phyloP scores from a whole-genome alignment of 2,888 invertebrate genomes.

The Lasioglossum morio region DNA sequence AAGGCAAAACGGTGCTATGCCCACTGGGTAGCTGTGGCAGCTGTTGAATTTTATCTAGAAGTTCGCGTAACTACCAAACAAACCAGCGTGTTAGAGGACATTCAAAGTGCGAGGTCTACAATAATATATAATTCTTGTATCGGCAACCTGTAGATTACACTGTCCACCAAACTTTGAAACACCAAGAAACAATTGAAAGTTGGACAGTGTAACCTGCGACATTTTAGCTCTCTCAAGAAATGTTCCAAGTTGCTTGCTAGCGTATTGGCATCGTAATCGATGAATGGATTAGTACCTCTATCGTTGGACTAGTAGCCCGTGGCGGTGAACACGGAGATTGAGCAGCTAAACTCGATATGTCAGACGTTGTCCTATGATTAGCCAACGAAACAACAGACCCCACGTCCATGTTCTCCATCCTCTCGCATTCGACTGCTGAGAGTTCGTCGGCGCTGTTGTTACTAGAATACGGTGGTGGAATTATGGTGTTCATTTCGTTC shows the following conservation, averaged over 20 bases:
- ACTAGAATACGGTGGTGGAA: slow-evolving; percentile 94
- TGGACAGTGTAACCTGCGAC: neutral
- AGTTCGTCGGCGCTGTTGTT: slow-evolving; percentile 90
- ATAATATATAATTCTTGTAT: neutral
- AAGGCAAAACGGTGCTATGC: slow-evolving; percentile 69
- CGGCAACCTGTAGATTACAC: neutral
- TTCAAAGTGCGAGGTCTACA: neutral
- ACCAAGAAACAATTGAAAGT: neutral
- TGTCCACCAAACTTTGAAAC: neutral
- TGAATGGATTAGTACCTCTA: slow-evolving; percentile 85
- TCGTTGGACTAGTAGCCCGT: slow-evolving; percentile 92
- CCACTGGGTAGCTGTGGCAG: slow-evolving; percentile 86
- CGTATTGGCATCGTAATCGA: neutral
- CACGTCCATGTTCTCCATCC: slow-evolving; percentile 77
- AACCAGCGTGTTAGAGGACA: neutral
- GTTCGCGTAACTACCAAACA: slow-evolving; percentile 86
- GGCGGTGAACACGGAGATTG: slow-evolving; percentile 91
- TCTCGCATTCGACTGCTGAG: slow-evolving; percentile 77
- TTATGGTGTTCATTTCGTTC: slow-evolving; percentile 93
- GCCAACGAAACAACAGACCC: slow-evolving; percentile 82
- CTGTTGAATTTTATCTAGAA: slow-evolving; percentile 90
- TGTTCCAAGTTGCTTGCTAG: neutral
- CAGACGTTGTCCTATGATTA: slow-evolving; percentile 87
- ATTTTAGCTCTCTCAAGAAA: neutral
- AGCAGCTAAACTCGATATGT: slow-evolving; percentile 89